Percentiles rank a stretch among this genome's conserved stretches.
These are phyloP conservation scores for Athalia rosae DNA, from an alignment of 2,888 invertebrate species.

Conservation along the genomic window DNA sequence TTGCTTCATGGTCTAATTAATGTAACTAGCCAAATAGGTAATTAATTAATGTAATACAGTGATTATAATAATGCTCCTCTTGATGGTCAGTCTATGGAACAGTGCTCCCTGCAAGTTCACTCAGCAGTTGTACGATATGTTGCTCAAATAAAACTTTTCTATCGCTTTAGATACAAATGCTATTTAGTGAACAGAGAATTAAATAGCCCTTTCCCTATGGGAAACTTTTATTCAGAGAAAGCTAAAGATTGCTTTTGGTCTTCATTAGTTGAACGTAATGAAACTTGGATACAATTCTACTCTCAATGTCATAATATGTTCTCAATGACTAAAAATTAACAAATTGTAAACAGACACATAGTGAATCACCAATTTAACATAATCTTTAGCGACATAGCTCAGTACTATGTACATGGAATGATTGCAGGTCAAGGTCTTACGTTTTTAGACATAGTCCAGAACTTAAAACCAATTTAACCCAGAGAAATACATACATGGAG, in stretches of 20 bases:
- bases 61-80: conserved; percentile 64
- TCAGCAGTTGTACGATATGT: conserved; percentile 42
- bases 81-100: conserved; percentile 66
- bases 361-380: conserved; percentile 1
- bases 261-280: background rate
- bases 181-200: background rate
- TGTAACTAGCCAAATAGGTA: conserved; percentile 69
- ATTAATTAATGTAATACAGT: conserved; percentile 69
- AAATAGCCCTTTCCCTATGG: background rate
- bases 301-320: background rate
- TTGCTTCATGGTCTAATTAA: conserved; percentile 72
- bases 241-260: background rate
- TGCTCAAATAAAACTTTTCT: conserved; percentile 38
- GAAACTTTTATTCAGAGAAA: background rate
- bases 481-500: conserved; percentile 32
- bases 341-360: background rate
- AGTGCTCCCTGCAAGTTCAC: conserved; percentile 53
- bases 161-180: conserved; percentile 1
- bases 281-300: background rate
- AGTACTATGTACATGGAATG: background rate
- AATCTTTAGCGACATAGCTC: conserved; percentile 11
- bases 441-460: conserved; percentile 31
- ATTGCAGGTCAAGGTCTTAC: conserved; percentile 33
- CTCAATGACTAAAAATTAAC: background rate
- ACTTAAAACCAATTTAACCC: conserved; percentile 37